These are phyloP conservation scores for Protophormia terraenovae DNA, from an alignment of 2,888 invertebrate genomes.

Conservation along the genomic window DNA sequence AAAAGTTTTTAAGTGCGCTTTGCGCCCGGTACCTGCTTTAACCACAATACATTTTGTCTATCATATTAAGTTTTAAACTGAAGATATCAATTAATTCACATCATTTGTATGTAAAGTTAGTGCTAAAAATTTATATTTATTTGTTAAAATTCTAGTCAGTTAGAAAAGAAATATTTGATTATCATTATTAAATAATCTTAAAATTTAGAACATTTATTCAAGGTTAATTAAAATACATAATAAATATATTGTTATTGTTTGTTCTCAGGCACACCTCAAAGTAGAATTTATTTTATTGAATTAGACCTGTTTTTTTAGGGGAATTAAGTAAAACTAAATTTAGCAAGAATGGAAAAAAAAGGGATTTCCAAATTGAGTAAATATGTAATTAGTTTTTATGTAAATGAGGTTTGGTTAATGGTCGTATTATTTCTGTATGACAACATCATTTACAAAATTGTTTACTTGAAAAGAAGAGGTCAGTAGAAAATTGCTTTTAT, in stretches of 20 bases:
- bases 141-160: background rate
- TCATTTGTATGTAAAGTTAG: conserved; percentile 14
- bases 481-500: background rate
- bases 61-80: background rate
- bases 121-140: background rate
- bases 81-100: background rate
- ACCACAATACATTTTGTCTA: too few species aligned
- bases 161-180: background rate
- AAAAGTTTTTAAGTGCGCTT: background rate
- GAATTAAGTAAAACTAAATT: background rate
- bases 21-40: background rate
- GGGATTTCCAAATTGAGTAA: background rate
- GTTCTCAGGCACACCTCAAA: background rate
- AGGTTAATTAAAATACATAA: conserved; percentile 12
- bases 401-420: background rate
- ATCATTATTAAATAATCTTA: background rate
- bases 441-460: background rate
- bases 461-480: background rate
- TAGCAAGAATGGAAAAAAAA: background rate
- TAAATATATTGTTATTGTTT: background rate
- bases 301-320: background rate
- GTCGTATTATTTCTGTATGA: background rate
- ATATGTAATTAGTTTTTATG: background rate
- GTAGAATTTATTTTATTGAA: background rate
- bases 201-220: conserved; percentile 18